Conservation (phyloP, 64 coral and sea anemone genomes). For the Actinia equina region DNA sequence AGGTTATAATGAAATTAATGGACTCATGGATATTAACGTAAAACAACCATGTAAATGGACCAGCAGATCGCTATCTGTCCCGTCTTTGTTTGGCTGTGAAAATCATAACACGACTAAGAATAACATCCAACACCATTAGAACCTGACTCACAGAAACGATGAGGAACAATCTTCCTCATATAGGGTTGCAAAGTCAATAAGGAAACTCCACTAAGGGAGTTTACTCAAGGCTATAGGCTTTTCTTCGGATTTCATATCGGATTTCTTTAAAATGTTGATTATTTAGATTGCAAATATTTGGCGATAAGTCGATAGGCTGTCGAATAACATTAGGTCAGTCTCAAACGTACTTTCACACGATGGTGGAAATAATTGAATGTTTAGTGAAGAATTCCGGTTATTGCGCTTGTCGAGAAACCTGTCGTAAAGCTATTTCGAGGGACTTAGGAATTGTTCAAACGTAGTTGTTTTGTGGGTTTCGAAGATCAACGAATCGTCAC, state of each 20-base stretch:
- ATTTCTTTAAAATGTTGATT: neutral
- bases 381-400: too few species aligned
- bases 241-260: neutral
- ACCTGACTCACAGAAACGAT: neutral
- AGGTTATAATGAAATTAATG: neutral
- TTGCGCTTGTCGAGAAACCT: too few species aligned
- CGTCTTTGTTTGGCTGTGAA: neutral
- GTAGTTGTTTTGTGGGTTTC: neutral
- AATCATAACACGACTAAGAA: neutral
- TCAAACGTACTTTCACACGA: neutral
- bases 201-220: neutral
- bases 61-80: neutral
- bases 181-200: neutral
- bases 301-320: neutral
- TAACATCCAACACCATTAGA: neutral
- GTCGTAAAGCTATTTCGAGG: neutral
- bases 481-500: neutral
- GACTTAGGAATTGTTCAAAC: neutral
- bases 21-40: neutral
- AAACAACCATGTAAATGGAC: conserved; percentile 5
- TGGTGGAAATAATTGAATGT: too few species aligned
- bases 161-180: neutral
- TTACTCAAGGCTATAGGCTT: neutral
- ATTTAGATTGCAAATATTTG: neutral
- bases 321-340: neutral